Evolutionary conservation across 2,797 vertebrate genomes (phyloP), one percentile per base, ranked within the genome.

Genomic region (Zalophus californianus): DNA sequence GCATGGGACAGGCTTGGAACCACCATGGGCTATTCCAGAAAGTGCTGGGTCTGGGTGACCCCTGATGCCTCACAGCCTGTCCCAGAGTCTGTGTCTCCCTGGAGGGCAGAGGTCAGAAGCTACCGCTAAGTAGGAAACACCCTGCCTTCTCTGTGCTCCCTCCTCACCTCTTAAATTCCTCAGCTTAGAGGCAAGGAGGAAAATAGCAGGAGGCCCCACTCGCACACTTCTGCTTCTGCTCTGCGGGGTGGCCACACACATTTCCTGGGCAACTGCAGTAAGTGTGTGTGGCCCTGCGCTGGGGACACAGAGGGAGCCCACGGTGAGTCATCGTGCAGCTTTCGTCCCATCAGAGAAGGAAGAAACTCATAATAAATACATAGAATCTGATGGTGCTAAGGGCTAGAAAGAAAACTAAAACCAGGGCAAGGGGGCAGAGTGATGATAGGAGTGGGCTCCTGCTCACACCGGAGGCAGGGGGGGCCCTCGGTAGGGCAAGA

Each of bases 201-300:
- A 58, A 66, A 10, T 11, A 35, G 35, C 5, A 2, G 41, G 25
- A 21, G 41, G 11, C 0, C 32, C 32, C 29, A 4, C 4, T 3
- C n/a, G 7, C 11, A 13, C 12, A 20, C 0, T 1, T n/a, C 78
- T 44, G 25, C 14, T 2, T 54, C 38, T 80, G 50, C 44, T 38
- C 68, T 8, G 18, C 2, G 0, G 32, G 48, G 13, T 0, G 0
- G 48, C 12, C 32, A 3, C 52, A 48, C 27, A 50, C 9, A 1
- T 12, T 52, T 13, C 29, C 15, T 14, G 83, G 3, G 29, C 35
- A 2, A 27, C 64, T 35, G 64, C 14, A 0, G 0, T 38, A 38
- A 3, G 4, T 38, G 38, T 38, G 38, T 38, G 38, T 38, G 52
- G 54, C 41, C 11, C 48, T 9, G 41, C 7, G 66, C 41, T 23